Evolutionary conservation across 2,797 vertebrate genomes (phyloP).

Genomic region (Hydrocynus forskahlii): DNA sequence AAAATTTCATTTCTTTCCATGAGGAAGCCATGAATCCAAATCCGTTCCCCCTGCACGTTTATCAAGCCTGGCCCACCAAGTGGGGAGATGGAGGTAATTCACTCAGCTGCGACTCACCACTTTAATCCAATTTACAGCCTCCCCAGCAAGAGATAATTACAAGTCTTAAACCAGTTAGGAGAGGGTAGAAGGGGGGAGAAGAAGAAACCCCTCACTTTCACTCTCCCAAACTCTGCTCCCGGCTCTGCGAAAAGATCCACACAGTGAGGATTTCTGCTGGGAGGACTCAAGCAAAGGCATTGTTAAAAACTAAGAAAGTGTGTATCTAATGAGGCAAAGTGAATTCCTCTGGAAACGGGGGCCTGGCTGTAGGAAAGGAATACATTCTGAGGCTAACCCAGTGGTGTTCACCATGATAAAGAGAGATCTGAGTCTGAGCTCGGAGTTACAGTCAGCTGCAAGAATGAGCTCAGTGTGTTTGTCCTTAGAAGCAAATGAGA

Average conservation of each 20-base stretch:
- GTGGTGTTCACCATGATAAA: conserved; percentile 28
- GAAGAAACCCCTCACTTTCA: conserved; percentile 72
- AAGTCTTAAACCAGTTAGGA: conserved; percentile 88
- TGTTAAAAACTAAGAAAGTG: conserved; percentile 82
- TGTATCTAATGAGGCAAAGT: conserved; percentile 82
- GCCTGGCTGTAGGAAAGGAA: conserved; percentile 71
- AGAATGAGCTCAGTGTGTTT: conserved; percentile 12
- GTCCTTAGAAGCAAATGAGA: conserved; percentile 12
- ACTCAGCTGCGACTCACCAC: conserved; percentile 91
- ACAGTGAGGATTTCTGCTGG: conserved; percentile 72
- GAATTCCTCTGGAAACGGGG: conserved; percentile 73
- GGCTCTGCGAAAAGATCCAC: conserved; percentile 76
- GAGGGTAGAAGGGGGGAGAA: conserved; percentile 62
- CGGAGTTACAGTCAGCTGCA: background rate
- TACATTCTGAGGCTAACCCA: conserved; percentile 66
- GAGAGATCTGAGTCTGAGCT: conserved; percentile 32
- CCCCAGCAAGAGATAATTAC: conserved; percentile 94
- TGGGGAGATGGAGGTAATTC: conserved; percentile 88
- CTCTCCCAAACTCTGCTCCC: conserved; percentile 78
- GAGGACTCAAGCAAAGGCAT: conserved; percentile 78
- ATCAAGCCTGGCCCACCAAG: conserved; percentile 93
- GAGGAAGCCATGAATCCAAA: conserved; percentile 94
- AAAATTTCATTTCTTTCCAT: conserved; percentile 92
- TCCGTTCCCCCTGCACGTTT: conserved; percentile 90
- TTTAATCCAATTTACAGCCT: conserved; percentile 98